A percentile compares a stretch with the other conserved stretches of the same genome.
These are phyloP conservation scores for Drepanosiphum platanoidis DNA, from an alignment of 2,888 invertebrate species.

Conservation along the genomic window DNA sequence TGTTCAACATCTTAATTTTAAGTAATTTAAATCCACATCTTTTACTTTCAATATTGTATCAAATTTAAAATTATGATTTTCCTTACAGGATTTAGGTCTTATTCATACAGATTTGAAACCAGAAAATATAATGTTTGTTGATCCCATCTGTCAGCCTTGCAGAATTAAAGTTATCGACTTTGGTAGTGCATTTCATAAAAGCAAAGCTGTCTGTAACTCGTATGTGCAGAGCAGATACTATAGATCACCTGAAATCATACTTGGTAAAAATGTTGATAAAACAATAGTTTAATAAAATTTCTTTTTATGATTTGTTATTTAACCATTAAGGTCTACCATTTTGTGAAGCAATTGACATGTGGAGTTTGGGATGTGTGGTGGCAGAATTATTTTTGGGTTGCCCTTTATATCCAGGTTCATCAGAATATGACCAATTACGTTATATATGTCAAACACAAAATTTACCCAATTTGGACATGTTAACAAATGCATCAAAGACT, in stretches of 20 bases:
- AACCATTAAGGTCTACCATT: slow-evolving; percentile 82
- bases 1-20: neutral
- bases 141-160: slow-evolving; percentile 97
- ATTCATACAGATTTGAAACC: slow-evolving; percentile 99
- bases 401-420: slow-evolving; percentile 99
- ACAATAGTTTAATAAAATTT: neutral
- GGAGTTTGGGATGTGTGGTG: slow-evolving; percentile 99
- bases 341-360: slow-evolving; percentile 99
- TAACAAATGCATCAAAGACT: slow-evolving; percentile 96
- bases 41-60: neutral
- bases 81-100: slow-evolving; percentile 89
- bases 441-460: slow-evolving; percentile 98
- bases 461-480: slow-evolving; percentile 97
- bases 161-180: slow-evolving; percentile 99
- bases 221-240: slow-evolving; percentile 99
- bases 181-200: slow-evolving; percentile 98
- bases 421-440: slow-evolving; percentile 98
- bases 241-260: slow-evolving; percentile 95
- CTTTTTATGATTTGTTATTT: slow-evolving; percentile 26
- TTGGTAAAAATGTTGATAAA: slow-evolving; percentile 70
- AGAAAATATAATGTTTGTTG: slow-evolving; percentile 99
- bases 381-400: slow-evolving; percentile 99
- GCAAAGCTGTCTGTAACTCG: slow-evolving; percentile 99
- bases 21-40: neutral
- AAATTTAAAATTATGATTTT: slow-evolving; percentile 36